Evolutionary conservation across 2,888 invertebrate species (phyloP), one percentile per base, ranked within the genome.

Genomic region (Cephus spinipes): DNA sequence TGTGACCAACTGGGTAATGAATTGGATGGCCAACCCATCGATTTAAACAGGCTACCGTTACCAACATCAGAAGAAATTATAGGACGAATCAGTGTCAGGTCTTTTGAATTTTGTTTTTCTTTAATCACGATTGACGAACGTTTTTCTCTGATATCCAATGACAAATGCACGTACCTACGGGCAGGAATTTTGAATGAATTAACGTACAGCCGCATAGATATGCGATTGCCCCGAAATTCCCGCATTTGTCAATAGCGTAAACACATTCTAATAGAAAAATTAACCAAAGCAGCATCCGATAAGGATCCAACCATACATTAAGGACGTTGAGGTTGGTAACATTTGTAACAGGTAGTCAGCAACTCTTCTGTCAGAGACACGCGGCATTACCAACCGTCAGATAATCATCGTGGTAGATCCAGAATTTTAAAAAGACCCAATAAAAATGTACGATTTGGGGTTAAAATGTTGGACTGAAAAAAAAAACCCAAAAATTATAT

Each of bases 231-330:
- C 1, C 6, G 23, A 55, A 23, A 55, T 23, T 6, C 40, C 15
- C 15, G 23, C 23, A 6, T 55, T 55, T 55, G 40, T 23, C 40
- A 55, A 55, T 23, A 55, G 4, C 23, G 81, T 81, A 81, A 82
- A 80, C 79, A 78, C 76, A 80, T 80, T 80, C 77, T 83, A 82
- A 85, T 79, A 81, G 81, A 80, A 82, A 80, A 82, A 80, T 81
- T 82, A 82, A 79, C 73, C 75, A 79, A 82, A 81, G 74, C 75
- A 71, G 78, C 74, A 34, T 73, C 74, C 71, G 71, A 71, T 71
- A 71, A 55, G 23, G 40, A 55, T 55, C 40, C 40, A 23, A 55
- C 40, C 40, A 23, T 23, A 55, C 23, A 55, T 55, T 55, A 23
- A 55, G 40, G 40, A 55, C 9, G 2, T 23, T 23, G 15, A 55